These are phyloP conservation scores for Trisateles emortualis DNA, from an alignment of 2,888 invertebrate genomes.

Conservation along the genomic window DNA sequence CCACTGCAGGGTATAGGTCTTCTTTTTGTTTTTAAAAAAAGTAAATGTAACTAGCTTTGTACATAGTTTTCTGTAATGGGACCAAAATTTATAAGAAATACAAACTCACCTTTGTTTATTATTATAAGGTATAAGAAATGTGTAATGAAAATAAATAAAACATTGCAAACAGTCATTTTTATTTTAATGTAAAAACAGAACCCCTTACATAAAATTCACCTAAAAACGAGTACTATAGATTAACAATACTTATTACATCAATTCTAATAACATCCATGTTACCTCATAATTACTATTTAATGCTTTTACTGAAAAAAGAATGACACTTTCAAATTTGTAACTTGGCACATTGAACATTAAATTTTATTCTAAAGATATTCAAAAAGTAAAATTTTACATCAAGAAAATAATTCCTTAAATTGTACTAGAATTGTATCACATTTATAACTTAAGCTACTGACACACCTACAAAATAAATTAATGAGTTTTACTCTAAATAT, in stretches of 20 bases:
- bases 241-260: constrained; percentile 76
- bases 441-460: constrained; percentile 63
- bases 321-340: constrained; percentile 52
- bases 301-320: constrained; percentile 41
- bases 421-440: constrained; percentile 63
- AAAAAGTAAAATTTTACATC: constrained; percentile 44
- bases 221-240: constrained; percentile 68
- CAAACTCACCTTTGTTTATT: not conserved
- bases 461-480: constrained; percentile 46
- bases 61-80: not conserved
- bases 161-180: constrained; percentile 72
- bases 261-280: constrained; percentile 65
- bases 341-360: constrained; percentile 66
- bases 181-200: constrained; percentile 83
- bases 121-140: not conserved
- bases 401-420: constrained; percentile 29
- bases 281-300: constrained; percentile 40
- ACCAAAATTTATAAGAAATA: not conserved
- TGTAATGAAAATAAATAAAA: constrained; percentile 49
- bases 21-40: too few species aligned
- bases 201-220: constrained; percentile 70
- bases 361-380: constrained; percentile 44
- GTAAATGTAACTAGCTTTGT: too few species aligned
- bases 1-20: too few species aligned
- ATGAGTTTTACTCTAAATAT: constrained; percentile 20